Percentiles rank a stretch among this genome's conserved stretches.
phyloP scores from a whole-genome alignment of 2,888 invertebrate genomes.

The Andrena camellia region DNA sequence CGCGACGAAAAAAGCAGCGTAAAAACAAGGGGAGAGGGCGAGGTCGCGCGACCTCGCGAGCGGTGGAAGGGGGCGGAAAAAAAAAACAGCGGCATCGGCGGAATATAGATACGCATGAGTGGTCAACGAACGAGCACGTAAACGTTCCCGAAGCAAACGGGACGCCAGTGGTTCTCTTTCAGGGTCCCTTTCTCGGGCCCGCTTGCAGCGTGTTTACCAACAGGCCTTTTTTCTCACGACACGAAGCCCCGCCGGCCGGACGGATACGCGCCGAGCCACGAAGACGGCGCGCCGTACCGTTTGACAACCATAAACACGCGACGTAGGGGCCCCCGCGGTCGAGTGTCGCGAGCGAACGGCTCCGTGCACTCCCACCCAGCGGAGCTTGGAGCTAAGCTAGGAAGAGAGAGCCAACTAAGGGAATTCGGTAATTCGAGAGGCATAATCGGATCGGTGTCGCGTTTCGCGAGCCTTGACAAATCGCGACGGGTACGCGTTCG shows the following conservation, averaged over 20 bases:
- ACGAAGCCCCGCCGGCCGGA: constrained; percentile 2
- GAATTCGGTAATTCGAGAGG: constrained; percentile 77
- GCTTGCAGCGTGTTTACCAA: constrained; percentile 58
- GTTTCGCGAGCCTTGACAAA: constrained; percentile 72
- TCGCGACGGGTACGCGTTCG: constrained; percentile 56
- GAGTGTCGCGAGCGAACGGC: constrained; percentile 19
- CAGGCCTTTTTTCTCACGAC: constrained; percentile 69
- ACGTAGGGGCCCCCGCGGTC: constrained; percentile 3
- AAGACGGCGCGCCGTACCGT: constrained; percentile 1
- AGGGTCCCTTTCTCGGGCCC: constrained; percentile 18
- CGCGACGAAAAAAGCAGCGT: neutral
- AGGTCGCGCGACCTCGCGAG: too few species aligned
- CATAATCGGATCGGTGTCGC: constrained; percentile 80
- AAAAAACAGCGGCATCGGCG: neutral
- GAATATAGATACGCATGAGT: constrained; percentile 13
- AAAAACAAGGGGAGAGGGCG: too few species aligned
- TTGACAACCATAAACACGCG: constrained; percentile 57
- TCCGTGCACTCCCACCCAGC: constrained; percentile 25
- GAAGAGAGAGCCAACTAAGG: constrained; percentile 30
- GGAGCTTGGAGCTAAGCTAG: constrained; percentile 18
- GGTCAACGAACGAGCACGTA: constrained; percentile 29
- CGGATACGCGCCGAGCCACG: constrained; percentile 19
- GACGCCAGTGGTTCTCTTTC: neutral
- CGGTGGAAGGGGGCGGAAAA: too few species aligned
- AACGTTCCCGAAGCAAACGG: constrained; percentile 9